A percentile compares a stretch with the other conserved stretches of the same genome.
Evolutionary conservation across 2,113 vertebrate genomes (phyloP).

Genomic region (Laticauda laticaudata): DNA sequence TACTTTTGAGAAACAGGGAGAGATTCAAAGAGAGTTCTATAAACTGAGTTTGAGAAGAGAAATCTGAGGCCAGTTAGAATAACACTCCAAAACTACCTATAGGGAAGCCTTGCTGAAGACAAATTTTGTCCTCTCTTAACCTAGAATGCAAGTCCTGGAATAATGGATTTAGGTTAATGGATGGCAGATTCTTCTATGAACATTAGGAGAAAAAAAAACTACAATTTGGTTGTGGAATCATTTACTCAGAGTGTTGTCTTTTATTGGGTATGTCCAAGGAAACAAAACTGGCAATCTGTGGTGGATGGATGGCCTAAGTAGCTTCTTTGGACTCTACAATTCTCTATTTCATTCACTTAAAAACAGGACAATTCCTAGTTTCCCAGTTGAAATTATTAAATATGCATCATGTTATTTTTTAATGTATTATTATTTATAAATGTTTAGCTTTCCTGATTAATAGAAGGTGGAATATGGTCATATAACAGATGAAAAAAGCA

Average conservation of each 20-base stretch:
- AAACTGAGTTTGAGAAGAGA: not conserved
- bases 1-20: not conserved
- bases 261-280: not conserved
- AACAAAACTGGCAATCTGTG: not conserved
- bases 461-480: not conserved
- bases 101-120: not conserved
- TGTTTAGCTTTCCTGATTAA: not conserved
- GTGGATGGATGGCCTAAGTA: not conserved
- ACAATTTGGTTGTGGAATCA: not conserved
- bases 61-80: not conserved
- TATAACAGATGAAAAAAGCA: not conserved
- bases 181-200: not conserved
- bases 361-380: not conserved
- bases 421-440: not conserved
- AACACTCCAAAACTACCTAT: not conserved
- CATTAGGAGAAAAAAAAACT: not conserved
- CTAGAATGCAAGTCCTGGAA: not conserved
- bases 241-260: not conserved
- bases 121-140: not conserved
- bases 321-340: not conserved
- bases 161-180: not conserved
- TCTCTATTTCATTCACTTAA: not conserved
- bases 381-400: not conserved
- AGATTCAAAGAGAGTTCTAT: not conserved
- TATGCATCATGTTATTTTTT: not conserved